Evolutionary conservation across 2,113 vertebrate species (phyloP).

Genomic region (Sprattus sprattus): DNA sequence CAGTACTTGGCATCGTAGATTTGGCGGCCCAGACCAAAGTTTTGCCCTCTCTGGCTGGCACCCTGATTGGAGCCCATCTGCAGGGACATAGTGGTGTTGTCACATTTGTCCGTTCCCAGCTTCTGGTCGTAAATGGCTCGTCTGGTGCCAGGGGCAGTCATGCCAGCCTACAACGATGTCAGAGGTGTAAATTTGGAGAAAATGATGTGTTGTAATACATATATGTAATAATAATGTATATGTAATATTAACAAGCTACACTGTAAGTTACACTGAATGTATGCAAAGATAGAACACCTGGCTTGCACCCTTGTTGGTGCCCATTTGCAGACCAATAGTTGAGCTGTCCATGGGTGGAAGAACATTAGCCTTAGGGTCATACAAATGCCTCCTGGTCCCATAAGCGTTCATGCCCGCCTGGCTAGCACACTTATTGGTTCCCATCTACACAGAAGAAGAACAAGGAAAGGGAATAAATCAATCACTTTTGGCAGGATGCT

Average conservation of each 20-base stretch:
- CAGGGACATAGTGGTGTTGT: conserved; percentile 85
- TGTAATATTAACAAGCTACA: not conserved
- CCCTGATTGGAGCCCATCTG: conserved; percentile 93
- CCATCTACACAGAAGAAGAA: conserved; percentile 72
- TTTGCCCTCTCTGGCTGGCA: conserved; percentile 87
- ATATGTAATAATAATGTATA: not conserved
- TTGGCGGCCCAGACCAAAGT: conserved; percentile 87
- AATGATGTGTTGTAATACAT: not conserved
- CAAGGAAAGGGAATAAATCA: not conserved
- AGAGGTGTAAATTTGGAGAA: not conserved
- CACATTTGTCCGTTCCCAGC: conserved; percentile 75
- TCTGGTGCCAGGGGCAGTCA: conserved; percentile 83
- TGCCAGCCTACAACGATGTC: conserved; percentile 72
- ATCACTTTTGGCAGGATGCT: not conserved
- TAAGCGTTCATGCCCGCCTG: conserved; percentile 90
- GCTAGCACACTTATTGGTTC: conserved; percentile 88
- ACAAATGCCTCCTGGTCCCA: conserved; percentile 84
- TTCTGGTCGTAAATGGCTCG: conserved; percentile 89
- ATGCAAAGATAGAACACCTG: conserved; percentile 74
- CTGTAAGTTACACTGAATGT: conserved; percentile 33
- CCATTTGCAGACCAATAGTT: conserved; percentile 87
- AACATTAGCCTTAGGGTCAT: conserved; percentile 86
- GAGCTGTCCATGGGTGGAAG: conserved; percentile 88
- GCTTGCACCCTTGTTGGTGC: conserved; percentile 85
- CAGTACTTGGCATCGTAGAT: conserved; percentile 89